phyloP scores from a whole-genome alignment of 2,888 invertebrate species.

The Artemia sinica region DNA sequence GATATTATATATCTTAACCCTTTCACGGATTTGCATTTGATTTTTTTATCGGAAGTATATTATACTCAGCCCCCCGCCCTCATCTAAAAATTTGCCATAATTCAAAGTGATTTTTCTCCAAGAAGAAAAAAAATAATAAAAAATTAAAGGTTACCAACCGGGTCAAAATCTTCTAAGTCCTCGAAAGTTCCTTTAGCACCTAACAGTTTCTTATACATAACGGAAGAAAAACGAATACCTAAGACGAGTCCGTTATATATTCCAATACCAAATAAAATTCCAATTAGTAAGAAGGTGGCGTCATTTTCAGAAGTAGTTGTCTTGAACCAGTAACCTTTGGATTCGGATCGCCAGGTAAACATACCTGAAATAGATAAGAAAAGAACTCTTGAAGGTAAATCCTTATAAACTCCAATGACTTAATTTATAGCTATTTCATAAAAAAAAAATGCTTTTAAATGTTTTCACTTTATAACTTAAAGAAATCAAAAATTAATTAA shows the following conservation, averaged over 20 bases:
- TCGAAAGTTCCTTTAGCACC: conserved; percentile 73
- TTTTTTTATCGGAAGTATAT: too few species aligned
- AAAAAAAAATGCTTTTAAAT: too few species aligned
- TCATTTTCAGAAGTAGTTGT: conserved; percentile 81
- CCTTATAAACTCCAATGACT: too few species aligned
- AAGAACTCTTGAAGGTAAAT: too few species aligned
- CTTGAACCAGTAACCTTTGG: conserved; percentile 62
- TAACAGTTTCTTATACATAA: conserved; percentile 78
- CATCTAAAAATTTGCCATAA: background rate
- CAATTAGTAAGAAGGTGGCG: conserved; percentile 81
- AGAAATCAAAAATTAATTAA: too few species aligned
- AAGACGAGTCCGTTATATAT: conserved; percentile 90
- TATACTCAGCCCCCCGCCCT: too few species aligned
- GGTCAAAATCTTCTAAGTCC: conserved; percentile 75
- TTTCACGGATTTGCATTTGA: too few species aligned
- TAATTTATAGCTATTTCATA: too few species aligned
- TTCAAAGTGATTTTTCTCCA: background rate
- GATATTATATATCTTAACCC: too few species aligned
- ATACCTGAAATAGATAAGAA: conserved; percentile 32
- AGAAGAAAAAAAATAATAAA: conserved; percentile 15
- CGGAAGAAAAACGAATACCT: conserved; percentile 87
- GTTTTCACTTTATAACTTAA: too few species aligned
- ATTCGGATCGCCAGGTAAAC: conserved; percentile 40
- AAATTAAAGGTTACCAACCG: conserved; percentile 39
- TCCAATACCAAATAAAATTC: conserved; percentile 79